Evolutionary conservation across 2,113 vertebrate species (phyloP).

Genomic region (Columba livia): DNA sequence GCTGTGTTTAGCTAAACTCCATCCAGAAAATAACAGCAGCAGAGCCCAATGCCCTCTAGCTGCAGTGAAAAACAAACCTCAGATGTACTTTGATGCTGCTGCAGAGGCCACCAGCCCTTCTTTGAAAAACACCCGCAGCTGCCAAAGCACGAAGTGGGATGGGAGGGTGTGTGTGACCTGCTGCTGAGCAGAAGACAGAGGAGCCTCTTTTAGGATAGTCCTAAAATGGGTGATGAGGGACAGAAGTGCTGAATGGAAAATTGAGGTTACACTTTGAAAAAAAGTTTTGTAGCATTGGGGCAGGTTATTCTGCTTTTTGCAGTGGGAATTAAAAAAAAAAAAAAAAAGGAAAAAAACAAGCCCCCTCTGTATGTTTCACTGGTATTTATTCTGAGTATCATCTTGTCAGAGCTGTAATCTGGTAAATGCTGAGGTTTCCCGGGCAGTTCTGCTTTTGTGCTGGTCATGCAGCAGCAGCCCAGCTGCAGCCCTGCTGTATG

Average conservation of each 20-base stretch:
- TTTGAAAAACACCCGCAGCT: not conserved
- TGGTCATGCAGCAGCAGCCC: not conserved
- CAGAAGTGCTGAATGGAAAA: not conserved
- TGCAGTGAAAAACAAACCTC: slow-evolving; percentile 4
- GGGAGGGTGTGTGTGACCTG: rapidly evolving
- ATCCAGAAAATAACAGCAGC: slow-evolving; percentile 18
- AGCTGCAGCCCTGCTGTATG: not conserved
- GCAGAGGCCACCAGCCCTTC: not conserved
- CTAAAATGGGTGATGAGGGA: not conserved
- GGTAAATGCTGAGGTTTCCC: not conserved
- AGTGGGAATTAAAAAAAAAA: not conserved
- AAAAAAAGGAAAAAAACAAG: not conserved
- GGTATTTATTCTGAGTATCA: not conserved
- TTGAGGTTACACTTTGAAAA: not conserved
- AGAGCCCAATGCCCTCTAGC: not conserved
- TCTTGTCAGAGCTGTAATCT: not conserved
- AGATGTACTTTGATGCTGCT: slow-evolving; percentile 4
- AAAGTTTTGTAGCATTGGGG: not conserved
- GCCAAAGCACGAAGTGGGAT: not conserved
- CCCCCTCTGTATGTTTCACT: not conserved
- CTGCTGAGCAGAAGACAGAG: not conserved
- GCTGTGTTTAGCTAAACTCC: not conserved
- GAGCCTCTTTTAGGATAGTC: not conserved
- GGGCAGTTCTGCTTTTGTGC: not conserved
- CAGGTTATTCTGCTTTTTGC: not conserved